A percentile compares a stretch with the other conserved stretches of the same genome.
Evolutionary conservation across 2,113 vertebrate species (phyloP).

Genomic region (Oreochromis niloticus): DNA sequence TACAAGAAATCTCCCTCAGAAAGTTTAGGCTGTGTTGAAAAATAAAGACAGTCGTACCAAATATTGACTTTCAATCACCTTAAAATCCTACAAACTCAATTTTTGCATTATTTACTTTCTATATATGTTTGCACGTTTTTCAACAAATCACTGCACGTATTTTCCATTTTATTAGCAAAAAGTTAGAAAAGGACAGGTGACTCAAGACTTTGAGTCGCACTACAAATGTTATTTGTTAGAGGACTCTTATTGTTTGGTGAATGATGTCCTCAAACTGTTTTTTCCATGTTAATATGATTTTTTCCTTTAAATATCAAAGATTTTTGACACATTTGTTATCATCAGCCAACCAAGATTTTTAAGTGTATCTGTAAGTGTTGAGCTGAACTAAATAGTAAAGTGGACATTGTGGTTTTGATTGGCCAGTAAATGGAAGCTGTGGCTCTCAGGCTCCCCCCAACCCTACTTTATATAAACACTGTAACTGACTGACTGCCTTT

Average conservation of each 20-base stretch:
- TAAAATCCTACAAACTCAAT: background rate
- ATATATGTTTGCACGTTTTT: background rate
- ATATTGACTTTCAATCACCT: background rate
- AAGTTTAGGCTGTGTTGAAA: background rate
- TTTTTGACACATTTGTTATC: background rate
- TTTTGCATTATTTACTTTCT: background rate
- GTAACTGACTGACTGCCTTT: background rate
- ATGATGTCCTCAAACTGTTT: background rate
- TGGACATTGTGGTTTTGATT: constrained; percentile 31
- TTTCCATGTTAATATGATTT: background rate
- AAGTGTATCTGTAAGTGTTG: background rate
- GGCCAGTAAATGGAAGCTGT: constrained; percentile 1
- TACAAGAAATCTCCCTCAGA: background rate
- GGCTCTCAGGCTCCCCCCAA: background rate
- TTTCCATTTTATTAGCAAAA: background rate
- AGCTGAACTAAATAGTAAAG: constrained; percentile 40
- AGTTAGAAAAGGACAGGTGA: background rate
- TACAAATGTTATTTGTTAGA: too few relatives aligned
- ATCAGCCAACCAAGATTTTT: background rate
- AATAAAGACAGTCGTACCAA: background rate
- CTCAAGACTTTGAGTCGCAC: background rate
- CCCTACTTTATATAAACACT: background rate
- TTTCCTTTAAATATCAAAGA: background rate
- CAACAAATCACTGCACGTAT: background rate
- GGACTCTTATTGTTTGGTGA: background rate